Evolutionary conservation across 2,113 vertebrate genomes (phyloP).

Genomic region (Sander lucioperca): DNA sequence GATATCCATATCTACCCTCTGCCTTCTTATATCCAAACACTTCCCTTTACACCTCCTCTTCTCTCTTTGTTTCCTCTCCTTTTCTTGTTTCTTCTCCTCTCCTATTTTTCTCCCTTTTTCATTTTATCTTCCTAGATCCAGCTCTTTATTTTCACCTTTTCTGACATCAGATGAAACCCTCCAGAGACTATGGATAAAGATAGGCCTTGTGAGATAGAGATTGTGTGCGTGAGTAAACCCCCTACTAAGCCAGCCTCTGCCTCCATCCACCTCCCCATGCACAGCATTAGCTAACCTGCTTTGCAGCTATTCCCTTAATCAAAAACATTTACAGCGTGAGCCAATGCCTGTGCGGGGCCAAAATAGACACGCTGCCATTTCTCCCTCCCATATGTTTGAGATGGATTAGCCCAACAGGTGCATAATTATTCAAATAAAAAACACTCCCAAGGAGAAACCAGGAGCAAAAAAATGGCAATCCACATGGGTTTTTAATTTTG

Average conservation of each 20-base stretch:
- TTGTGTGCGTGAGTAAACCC: constrained; percentile 53
- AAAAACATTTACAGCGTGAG: constrained; percentile 66
- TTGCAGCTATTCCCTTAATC: constrained; percentile 55
- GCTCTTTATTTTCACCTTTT: constrained; percentile 38
- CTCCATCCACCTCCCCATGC: constrained; percentile 44
- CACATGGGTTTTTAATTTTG: constrained; percentile 21
- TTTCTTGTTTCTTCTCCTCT: background rate
- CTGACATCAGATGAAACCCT: constrained; percentile 52
- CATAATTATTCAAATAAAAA: constrained; percentile 59
- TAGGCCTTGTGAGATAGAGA: constrained; percentile 66
- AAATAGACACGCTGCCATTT: constrained; percentile 28
- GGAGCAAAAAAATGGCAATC: background rate
- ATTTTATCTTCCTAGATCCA: constrained; percentile 28
- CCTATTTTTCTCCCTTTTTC: background rate
- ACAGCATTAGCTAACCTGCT: constrained; percentile 68
- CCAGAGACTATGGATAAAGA: constrained; percentile 65
- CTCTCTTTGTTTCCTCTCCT: background rate
- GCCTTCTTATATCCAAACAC: constrained; percentile 19
- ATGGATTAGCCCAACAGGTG: constrained; percentile 70
- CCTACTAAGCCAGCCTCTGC: constrained; percentile 65
- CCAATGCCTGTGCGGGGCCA: constrained; percentile 32
- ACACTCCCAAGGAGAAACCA: background rate
- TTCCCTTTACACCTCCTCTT: constrained; percentile 26
- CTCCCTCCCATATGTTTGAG: constrained; percentile 16
- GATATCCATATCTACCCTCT: constrained; percentile 42